Percentiles rank a stretch among this genome's conserved stretches.
Conservation (phyloP, 2,113 vertebrate genomes). For the Tetrao urogallus region DNA sequence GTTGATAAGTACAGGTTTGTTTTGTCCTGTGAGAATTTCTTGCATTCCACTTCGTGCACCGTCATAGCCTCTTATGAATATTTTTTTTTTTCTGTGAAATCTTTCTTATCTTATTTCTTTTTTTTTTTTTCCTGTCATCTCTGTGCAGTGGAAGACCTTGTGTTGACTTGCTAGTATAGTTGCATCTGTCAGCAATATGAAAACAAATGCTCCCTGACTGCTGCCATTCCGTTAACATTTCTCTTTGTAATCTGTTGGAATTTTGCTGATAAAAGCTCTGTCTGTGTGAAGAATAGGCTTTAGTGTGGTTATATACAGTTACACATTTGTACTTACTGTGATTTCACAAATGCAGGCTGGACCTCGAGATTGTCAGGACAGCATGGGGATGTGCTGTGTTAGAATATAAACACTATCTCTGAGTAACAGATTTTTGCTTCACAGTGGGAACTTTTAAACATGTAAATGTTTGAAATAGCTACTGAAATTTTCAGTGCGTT, state of each 20-base stretch:
- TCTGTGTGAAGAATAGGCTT: background rate
- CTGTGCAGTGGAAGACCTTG: background rate
- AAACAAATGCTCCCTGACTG: background rate
- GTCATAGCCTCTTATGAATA: background rate
- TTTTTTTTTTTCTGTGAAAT: background rate
- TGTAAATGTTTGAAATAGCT: background rate
- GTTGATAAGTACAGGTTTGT: background rate
- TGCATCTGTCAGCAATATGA: background rate
- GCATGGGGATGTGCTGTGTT: background rate
- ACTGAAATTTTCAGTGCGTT: background rate
- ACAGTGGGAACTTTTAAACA: background rate
- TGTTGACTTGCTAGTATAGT: background rate
- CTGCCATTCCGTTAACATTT: background rate
- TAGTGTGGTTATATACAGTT: background rate
- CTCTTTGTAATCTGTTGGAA: background rate
- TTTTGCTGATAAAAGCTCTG: background rate
- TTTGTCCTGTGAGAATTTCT: background rate
- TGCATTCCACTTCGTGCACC: accelerated
- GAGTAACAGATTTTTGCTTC: background rate
- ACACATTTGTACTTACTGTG: background rate
- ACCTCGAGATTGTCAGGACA: background rate
- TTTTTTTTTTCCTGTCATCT: background rate
- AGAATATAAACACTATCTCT: background rate
- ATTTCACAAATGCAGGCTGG: background rate
- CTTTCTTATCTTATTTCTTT: background rate